These are phyloP conservation scores for Trachelus iudaicus DNA, from an alignment of 2,888 invertebrate genomes.

Conservation along the genomic window DNA sequence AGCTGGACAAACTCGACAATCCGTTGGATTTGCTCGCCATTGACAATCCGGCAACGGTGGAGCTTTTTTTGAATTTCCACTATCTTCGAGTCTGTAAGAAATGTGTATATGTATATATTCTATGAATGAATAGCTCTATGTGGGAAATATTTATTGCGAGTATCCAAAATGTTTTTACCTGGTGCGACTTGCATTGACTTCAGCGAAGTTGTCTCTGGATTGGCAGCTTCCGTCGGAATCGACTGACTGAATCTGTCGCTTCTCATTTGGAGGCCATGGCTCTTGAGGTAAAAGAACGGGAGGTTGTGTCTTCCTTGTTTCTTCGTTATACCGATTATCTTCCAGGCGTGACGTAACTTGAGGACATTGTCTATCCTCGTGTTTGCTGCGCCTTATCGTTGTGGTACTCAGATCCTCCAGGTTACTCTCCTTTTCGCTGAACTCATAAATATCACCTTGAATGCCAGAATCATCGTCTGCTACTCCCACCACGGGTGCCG, in stretches of 20 bases:
- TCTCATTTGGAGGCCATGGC: constrained; percentile 44
- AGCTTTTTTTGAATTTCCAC: constrained; percentile 34
- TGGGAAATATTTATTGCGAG: background rate
- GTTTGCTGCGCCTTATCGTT: constrained; percentile 54
- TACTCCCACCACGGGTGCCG: constrained; percentile 48
- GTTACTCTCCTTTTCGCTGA: constrained; percentile 66
- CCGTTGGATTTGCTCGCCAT: constrained; percentile 34
- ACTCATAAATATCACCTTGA: constrained; percentile 69
- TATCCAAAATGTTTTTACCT: constrained; percentile 34
- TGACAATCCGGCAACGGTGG: constrained; percentile 38
- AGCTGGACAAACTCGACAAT: constrained; percentile 62
- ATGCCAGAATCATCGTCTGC: constrained; percentile 63
- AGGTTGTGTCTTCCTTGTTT: constrained; percentile 38
- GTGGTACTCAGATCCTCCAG: constrained; percentile 52
- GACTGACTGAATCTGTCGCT: constrained; percentile 16
- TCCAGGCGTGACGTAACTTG: constrained; percentile 35
- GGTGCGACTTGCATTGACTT: constrained; percentile 37
- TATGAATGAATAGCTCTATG: background rate
- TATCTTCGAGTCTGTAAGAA: constrained; percentile 40
- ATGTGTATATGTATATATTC: background rate
- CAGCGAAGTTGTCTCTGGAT: constrained; percentile 38
- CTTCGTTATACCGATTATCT: constrained; percentile 40
- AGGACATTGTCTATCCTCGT: constrained; percentile 38
- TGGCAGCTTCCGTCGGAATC: constrained; percentile 31
- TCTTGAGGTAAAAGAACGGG: constrained; percentile 49